Base-by-base conservation (phyloP, 1,140 invertebrate species). In the Drosophila pseudoobscura region DNA sequence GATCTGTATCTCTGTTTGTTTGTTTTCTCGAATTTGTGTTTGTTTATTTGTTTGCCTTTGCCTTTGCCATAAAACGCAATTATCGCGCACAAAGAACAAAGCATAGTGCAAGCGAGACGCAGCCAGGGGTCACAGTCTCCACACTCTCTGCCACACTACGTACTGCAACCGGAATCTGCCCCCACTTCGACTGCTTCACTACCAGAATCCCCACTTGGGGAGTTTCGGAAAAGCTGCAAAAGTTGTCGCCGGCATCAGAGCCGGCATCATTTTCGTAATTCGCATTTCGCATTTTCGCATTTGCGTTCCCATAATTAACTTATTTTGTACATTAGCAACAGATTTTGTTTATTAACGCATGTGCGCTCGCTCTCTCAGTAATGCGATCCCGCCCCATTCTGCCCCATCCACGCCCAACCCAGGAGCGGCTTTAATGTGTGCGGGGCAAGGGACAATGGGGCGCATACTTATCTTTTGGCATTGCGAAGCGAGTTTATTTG, bases 311-410 rank as follows among this genome's bases (percentile, higher is more conserved):
- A 82, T 88, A 85, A 85, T 85, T 85, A 85, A 87, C 78, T 85
- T 88, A 85, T 82, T 78, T 82, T 82, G 78, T 85, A 82, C 82
- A 88, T 85, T 85, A 85, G 83, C 82, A 82, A 87, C 83, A 85
- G 83, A 85, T 85, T 85, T 85, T 85, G 69, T 87, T 85, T 82
- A 85, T 85, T 85, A 85, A 85, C 83, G 83, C 68, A 47, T 80
- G 57, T 78, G 68, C 78, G 74, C 58, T 75, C 62, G 74, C 78
- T 71, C 78, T 71, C 78, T 72, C 56, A 65, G 74, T 54, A 72
- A 64, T 75, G 69, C 69, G 82, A 75, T 74, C 65, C 61, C 65
- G 62, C 7, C 6, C 7, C 29, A 11, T 4, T 13, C 31, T 11
- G 31, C 3, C 3, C 9, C 9, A 39, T 13, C 35, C 49, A 66